phyloP scores from a whole-genome alignment of 2,888 invertebrate genomes.

The Mamestra brassicae region DNA sequence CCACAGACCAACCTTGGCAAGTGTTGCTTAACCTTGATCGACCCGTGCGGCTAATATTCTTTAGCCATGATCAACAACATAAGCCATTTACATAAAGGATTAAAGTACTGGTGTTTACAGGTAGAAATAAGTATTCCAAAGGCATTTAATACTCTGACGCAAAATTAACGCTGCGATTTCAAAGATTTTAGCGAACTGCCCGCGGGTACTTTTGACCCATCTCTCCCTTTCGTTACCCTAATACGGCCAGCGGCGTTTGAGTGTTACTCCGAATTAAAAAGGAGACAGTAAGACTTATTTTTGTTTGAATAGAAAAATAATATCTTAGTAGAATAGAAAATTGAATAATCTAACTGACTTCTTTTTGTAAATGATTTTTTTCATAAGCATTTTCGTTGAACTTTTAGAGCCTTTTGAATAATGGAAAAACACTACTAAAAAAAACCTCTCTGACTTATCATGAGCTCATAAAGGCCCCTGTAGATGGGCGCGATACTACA shows the following conservation, averaged over 20 bases:
- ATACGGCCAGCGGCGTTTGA: slow-evolving; percentile 61
- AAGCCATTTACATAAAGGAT: not conserved
- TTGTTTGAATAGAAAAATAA: not conserved
- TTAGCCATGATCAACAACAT: not conserved
- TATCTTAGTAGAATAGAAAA: not conserved
- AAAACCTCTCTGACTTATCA: not conserved
- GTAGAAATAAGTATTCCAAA: slow-evolving; percentile 1
- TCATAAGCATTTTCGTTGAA: not conserved
- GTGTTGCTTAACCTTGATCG: no score
- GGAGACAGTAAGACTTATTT: slow-evolving; percentile 35
- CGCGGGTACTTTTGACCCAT: slow-evolving; percentile 43
- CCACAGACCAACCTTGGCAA: no score
- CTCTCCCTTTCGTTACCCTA: slow-evolving; percentile 47
- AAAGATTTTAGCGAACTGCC: slow-evolving; percentile 54
- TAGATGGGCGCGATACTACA: not conserved
- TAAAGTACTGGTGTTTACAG: not conserved
- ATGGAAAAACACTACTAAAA: not conserved
- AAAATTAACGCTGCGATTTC: slow-evolving; percentile 57
- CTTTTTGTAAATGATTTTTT: not conserved
- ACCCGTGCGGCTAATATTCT: no score
- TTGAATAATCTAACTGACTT: not conserved
- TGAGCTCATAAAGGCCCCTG: not conserved
- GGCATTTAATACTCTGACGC: slow-evolving; percentile 51
- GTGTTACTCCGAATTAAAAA: slow-evolving; percentile 57
- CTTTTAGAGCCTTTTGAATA: not conserved